Evolutionary conservation across 2,888 invertebrate species (phyloP).

Genomic region (Polyommatus iphigenia): DNA sequence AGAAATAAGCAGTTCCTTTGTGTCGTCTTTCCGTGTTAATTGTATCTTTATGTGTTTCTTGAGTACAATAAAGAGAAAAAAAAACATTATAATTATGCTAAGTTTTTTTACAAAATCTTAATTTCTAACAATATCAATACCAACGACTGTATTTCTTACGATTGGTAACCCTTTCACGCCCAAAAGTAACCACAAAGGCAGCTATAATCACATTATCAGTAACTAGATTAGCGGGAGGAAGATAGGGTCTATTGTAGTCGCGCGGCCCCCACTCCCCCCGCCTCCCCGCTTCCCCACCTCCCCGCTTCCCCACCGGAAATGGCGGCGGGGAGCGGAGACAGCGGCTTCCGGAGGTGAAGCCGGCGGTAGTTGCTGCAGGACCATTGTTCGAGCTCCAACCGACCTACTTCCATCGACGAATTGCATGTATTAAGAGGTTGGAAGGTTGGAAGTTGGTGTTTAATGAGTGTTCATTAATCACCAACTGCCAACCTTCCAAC

Average conservation of each 20-base stretch:
- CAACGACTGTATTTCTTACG: not conserved
- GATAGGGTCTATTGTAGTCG: conserved; percentile 68
- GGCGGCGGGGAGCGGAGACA: conserved; percentile 74
- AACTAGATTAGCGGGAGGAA: conserved; percentile 70
- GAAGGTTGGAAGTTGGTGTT: not conserved
- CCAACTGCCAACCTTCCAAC: not conserved
- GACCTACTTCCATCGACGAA: conserved; percentile 42
- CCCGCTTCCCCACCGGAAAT: conserved; percentile 54
- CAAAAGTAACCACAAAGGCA: conserved; percentile 39
- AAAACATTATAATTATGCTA: too few relatives aligned
- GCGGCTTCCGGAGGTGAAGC: conserved; percentile 70
- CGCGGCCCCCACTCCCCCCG: conserved; percentile 51
- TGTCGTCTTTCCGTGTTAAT: too few relatives aligned
- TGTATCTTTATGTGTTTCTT: too few relatives aligned
- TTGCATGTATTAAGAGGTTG: conserved; percentile 22
- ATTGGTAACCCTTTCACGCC: conserved; percentile 27
- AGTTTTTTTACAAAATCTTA: too few relatives aligned
- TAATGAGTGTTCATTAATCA: not conserved
- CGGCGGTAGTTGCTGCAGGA: conserved; percentile 48
- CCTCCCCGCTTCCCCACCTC: conserved; percentile 43
- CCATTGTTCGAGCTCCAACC: conserved; percentile 52
- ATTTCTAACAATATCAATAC: too few relatives aligned
- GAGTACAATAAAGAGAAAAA: too few relatives aligned
- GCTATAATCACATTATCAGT: conserved; percentile 65
- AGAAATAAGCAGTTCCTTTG: too few relatives aligned